Evolutionary conservation across 1,140 invertebrate genomes (phyloP), one percentile per base, ranked within the genome.

Genomic region (Steinernema feltiae): DNA sequence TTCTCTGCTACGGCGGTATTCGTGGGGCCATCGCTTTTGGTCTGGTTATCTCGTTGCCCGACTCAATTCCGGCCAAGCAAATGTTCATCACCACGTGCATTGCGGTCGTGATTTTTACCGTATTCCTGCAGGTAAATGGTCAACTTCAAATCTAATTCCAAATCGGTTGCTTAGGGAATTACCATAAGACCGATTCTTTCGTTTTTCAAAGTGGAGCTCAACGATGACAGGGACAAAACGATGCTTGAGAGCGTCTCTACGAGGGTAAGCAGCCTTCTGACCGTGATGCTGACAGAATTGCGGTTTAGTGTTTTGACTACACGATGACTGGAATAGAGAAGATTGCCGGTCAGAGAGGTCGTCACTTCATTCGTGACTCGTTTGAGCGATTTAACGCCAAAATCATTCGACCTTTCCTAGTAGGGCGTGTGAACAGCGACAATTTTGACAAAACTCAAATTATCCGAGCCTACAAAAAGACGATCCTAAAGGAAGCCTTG

Each of bases 1-100:
- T 89, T 71, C 88, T 89, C 84, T 85, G 87, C 1, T 89, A 88
- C 76, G 88, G 89, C 0, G 89, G 89, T n/a, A n/a, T n/a, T n/a
- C n/a, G n/a, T n/a, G n/a, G n/a, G n/a, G n/a, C n/a, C n/a, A n/a
- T n/a, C n/a, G 7, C 82, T 1, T 89, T 89, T 81, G 87, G 87
- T 81, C 82, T 89, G 1, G 88, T 88, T 1, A 73, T 87, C 1
- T 86, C 89, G 7, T 82, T 90, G 0, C 84, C 89, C 31, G 84
- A 84, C 17, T 79, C 85, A 1, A 76, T 84, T 32, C 80, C 82
- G n/a, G 84, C 87, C 70, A 88, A 89, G 76, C 77, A 80, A 3
- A 87, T 89, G 75, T 89, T 90, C 73, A 83, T 89, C 18, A 89
- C 89, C 1, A 85, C 88, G 30, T 89, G 88, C 7, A 87, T 90